These are phyloP conservation scores for Tetropium fuscum DNA, from an alignment of 2,888 invertebrate genomes.

Conservation along the genomic window DNA sequence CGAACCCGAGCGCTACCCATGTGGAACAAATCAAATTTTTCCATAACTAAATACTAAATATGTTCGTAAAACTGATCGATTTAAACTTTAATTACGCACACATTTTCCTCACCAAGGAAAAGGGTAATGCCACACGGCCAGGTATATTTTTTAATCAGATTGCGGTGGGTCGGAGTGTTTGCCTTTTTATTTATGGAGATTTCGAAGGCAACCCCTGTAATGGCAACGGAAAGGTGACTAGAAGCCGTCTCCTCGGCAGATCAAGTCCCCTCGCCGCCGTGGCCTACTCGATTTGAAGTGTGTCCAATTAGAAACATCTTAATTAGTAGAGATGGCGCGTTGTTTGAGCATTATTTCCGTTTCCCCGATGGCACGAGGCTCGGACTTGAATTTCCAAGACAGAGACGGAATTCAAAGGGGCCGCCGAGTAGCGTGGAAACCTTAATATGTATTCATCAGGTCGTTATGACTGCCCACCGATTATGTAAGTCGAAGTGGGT, in stretches of 20 bases:
- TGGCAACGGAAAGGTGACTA: constrained; percentile 1
- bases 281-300: constrained; percentile 11
- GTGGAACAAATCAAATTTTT: too few relatives aligned
- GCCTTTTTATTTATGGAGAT: constrained; percentile 19
- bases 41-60: too few relatives aligned
- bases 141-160: constrained; percentile 20
- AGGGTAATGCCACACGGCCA: not conserved
- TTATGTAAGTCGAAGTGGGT: constrained; percentile 55
- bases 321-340: constrained; percentile 21
- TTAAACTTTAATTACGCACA: too few relatives aligned
- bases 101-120: not conserved
- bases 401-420: constrained; percentile 7
- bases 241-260: constrained; percentile 3
- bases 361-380: constrained; percentile 16
- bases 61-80: too few relatives aligned
- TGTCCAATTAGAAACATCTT: constrained; percentile 28
- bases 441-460: constrained; percentile 46
- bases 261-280: not conserved
- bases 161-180: constrained; percentile 9
- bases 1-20: too few relatives aligned
- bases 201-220: constrained; percentile 11
- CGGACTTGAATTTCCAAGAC: not conserved
- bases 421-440: constrained; percentile 8
- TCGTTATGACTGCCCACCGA: constrained; percentile 57
- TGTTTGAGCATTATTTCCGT: constrained; percentile 16